Evolutionary conservation across 2,888 invertebrate species (phyloP).

Genomic region (Rhorus exstirpatorius): DNA sequence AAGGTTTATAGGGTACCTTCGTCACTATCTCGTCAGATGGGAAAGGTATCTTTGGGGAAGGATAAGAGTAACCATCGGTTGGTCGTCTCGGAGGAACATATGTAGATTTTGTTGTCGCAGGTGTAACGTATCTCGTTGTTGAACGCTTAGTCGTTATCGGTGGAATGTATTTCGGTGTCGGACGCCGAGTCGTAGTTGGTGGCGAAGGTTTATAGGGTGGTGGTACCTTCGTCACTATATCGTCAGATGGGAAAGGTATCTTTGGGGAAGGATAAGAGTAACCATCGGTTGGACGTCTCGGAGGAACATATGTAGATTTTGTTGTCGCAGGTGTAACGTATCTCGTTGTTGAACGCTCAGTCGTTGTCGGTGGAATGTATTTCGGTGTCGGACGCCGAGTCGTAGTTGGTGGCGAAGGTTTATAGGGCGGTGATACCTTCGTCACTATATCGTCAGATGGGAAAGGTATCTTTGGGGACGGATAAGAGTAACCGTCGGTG

Average conservation of each 20-base stretch:
- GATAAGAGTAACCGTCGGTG: slow-evolving; percentile 57
- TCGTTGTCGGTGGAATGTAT: slow-evolving; percentile 23
- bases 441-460: slow-evolving; percentile 65
- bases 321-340: slow-evolving; percentile 56
- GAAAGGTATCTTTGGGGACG: slow-evolving; percentile 59
- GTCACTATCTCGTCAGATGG: no score
- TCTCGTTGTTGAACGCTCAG: slow-evolving; percentile 30
- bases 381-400: neutral
- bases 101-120: no score
- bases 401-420: no score
- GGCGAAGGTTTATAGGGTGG: no score
- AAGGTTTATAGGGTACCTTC: no score
- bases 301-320: slow-evolving; percentile 32
- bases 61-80: neutral
- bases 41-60: slow-evolving; percentile 26
- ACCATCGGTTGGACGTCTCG: slow-evolving; percentile 24
- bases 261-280: slow-evolving; percentile 41
- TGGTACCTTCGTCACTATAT: neutral
- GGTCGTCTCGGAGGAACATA: no score
- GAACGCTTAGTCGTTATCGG: slow-evolving; percentile 63
- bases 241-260: no score
- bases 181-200: slow-evolving; percentile 15
- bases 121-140: slow-evolving; percentile 24
- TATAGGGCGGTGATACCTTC: neutral
- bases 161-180: slow-evolving; percentile 23